A percentile compares a stretch with the other conserved stretches of the same genome.
These are phyloP conservation scores for Austrolebias charrua DNA, from an alignment of 2,797 vertebrate species.

Conservation along the genomic window DNA sequence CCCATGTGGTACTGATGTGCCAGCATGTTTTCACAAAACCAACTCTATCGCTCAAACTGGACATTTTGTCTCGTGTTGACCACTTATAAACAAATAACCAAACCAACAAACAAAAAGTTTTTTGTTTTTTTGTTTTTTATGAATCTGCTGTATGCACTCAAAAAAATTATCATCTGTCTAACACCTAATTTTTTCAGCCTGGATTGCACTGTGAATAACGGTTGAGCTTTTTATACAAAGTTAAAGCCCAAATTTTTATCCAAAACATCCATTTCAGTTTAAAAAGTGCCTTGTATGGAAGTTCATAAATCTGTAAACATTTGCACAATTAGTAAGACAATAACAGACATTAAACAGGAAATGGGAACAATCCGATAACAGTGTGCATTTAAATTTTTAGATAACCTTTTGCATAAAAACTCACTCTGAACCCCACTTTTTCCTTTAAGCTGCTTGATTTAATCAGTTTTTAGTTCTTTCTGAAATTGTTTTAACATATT, in stretches of 20 bases:
- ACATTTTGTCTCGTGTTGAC: not conserved
- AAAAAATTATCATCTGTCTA: too few species aligned
- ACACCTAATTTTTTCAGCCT: too few species aligned
- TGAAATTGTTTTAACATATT: slow-evolving; percentile 10
- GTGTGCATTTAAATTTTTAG: slow-evolving; percentile 4
- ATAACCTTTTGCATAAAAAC: slow-evolving; percentile 8
- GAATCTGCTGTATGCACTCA: too few species aligned
- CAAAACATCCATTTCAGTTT: not conserved
- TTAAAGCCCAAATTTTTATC: not conserved
- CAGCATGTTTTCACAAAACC: slow-evolving; percentile 49
- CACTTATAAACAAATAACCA: not conserved
- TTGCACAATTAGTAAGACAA: not conserved
- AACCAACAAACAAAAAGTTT: too few species aligned
- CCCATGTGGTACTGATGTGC: slow-evolving; percentile 42
- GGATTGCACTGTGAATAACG: not conserved
- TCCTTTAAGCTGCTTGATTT: not conserved
- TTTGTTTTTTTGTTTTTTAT: too few species aligned
- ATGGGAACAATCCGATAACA: not conserved
- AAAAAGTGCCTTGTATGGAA: not conserved
- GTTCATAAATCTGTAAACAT: not conserved
- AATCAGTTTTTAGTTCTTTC: not conserved
- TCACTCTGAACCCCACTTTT: not conserved
- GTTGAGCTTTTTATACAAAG: not conserved
- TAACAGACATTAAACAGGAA: not conserved
- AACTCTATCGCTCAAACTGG: slow-evolving; percentile 40